Conservation (phyloP, 2,797 vertebrate species). For the Macrochelys suwanniensis region DNA sequence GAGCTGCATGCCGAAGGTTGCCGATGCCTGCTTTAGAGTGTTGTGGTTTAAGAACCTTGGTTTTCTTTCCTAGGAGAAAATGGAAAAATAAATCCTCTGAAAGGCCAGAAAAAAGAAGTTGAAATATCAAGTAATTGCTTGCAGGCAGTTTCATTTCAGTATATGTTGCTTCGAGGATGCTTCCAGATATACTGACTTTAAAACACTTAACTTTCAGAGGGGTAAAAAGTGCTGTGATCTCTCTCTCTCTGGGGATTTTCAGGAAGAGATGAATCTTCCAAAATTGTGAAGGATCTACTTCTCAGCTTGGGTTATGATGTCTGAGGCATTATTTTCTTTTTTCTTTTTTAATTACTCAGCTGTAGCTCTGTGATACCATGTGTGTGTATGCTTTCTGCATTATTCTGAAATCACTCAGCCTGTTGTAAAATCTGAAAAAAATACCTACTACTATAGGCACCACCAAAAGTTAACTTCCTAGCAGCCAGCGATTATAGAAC, state of each 20-base stretch:
- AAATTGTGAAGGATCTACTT: slow-evolving; percentile 19
- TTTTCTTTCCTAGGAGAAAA: slow-evolving; percentile 7
- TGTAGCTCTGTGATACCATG: slow-evolving; percentile 23
- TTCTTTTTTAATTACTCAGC: slow-evolving; percentile 30
- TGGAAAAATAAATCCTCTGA: neutral
- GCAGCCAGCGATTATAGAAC: neutral
- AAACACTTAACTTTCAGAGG: slow-evolving; percentile 13
- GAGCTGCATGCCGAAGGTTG: too few species aligned
- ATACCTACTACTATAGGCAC: neutral
- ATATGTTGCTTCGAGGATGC: neutral
- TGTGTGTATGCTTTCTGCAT: neutral
- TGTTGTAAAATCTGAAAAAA: slow-evolving; percentile 14
- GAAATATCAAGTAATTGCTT: slow-evolving; percentile 12
- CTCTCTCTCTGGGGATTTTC: neutral
- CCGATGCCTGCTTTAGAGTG: neutral
- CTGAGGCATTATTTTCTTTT: slow-evolving; percentile 19
- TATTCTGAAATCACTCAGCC: neutral
- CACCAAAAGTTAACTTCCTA: neutral
- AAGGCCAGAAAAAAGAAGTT: slow-evolving; percentile 7
- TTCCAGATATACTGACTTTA: slow-evolving; percentile 23
- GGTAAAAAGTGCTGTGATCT: neutral
- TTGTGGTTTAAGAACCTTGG: slow-evolving; percentile 9
- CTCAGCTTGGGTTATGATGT: slow-evolving; percentile 3
- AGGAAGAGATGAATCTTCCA: slow-evolving; percentile 2
- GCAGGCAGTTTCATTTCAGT: neutral